These are phyloP conservation scores for Cyanistes caeruleus DNA, from an alignment of 2,113 vertebrate species.

Conservation along the genomic window DNA sequence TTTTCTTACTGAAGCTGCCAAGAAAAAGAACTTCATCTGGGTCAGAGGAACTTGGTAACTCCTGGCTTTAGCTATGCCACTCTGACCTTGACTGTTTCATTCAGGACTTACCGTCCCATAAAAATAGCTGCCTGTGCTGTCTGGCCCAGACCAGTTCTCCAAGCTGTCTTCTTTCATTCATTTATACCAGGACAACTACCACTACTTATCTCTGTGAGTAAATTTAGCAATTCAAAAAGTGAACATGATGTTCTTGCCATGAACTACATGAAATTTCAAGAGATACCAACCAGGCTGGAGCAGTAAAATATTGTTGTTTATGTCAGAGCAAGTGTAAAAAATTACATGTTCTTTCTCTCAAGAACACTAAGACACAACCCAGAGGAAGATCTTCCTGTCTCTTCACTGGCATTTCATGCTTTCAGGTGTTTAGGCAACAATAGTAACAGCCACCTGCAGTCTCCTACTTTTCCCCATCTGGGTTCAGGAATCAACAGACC, in stretches of 20 bases:
- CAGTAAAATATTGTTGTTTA: neutral
- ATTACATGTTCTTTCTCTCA: neutral
- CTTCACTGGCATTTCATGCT: neutral
- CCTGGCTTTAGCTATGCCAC: slow-evolving; percentile 37
- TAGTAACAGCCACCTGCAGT: neutral
- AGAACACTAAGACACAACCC: neutral
- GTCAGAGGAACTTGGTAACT: slow-evolving; percentile 44
- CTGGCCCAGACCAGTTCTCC: slow-evolving; percentile 27
- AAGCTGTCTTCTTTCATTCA: neutral
- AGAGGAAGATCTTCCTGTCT: neutral
- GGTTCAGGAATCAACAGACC: neutral
- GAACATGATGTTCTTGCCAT: neutral
- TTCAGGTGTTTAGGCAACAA: neutral
- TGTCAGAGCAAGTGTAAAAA: neutral
- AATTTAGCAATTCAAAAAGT: neutral
- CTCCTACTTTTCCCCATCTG: neutral
- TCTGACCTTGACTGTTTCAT: slow-evolving; percentile 61
- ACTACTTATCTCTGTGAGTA: neutral
- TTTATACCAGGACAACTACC: neutral
- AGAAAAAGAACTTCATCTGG: slow-evolving; percentile 51
- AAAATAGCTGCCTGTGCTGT: slow-evolving; percentile 70
- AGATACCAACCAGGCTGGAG: neutral
- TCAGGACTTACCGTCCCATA: slow-evolving; percentile 12
- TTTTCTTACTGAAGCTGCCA: slow-evolving; percentile 49
- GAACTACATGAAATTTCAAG: neutral